Conservation (phyloP, 2,113 vertebrate genomes). For the Capra hircus region DNA sequence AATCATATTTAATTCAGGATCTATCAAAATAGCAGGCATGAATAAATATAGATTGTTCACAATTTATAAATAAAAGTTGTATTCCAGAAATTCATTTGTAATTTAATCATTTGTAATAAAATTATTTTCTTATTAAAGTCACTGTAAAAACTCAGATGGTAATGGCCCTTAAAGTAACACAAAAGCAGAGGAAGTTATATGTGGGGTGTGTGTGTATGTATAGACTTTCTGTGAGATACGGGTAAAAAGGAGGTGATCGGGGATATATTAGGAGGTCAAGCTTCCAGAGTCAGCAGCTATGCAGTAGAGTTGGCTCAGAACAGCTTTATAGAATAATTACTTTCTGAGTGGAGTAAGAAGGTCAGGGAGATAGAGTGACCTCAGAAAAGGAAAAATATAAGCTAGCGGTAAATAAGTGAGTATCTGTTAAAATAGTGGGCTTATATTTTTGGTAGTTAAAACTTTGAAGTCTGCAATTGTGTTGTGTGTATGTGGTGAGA, state of each 20-base stretch:
- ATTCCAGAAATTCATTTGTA: neutral
- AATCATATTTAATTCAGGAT: neutral
- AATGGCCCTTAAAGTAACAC: neutral
- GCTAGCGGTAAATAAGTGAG: neutral
- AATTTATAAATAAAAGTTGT: neutral
- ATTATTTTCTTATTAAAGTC: neutral
- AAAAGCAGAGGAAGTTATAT: neutral
- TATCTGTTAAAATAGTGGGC: neutral
- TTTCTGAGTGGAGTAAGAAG: neutral
- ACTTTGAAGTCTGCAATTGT: neutral
- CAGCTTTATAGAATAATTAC: neutral
- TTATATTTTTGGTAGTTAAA: neutral
- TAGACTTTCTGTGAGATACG: neutral
- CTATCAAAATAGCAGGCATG: neutral
- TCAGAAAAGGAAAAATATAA: conserved; percentile 14
- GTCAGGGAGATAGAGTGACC: neutral
- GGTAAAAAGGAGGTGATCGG: neutral
- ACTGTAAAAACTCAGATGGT: neutral
- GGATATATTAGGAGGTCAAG: neutral
- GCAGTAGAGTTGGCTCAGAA: neutral
- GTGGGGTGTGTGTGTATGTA: neutral
- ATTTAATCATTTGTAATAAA: neutral
- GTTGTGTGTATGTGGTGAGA: neutral
- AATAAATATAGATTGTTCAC: neutral
- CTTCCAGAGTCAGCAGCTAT: neutral